Evolutionary conservation across 2,113 vertebrate species (phyloP).

Genomic region (Gobius niger): DNA sequence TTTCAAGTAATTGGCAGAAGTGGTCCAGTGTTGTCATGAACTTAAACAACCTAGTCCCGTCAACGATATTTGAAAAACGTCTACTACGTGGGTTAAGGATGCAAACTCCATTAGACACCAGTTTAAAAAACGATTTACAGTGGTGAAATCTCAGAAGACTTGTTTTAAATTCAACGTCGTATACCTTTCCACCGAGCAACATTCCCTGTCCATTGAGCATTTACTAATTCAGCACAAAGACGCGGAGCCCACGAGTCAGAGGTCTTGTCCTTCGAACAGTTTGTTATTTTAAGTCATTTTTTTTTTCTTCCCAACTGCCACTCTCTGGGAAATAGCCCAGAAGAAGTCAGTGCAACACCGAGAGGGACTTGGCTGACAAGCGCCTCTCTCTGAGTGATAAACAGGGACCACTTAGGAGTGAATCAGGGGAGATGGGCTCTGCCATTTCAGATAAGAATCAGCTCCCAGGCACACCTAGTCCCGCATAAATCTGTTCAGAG

Average conservation of each 20-base stretch:
- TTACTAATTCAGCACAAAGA: slow-evolving; percentile 43
- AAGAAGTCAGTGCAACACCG: slow-evolving; percentile 40
- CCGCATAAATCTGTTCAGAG: slow-evolving; percentile 67
- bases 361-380: slow-evolving; percentile 62
- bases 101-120: too few species aligned
- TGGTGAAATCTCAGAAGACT: too few species aligned
- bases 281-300: slow-evolving; percentile 28
- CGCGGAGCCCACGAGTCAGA: slow-evolving; percentile 42
- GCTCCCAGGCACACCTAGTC: slow-evolving; percentile 69
- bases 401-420: slow-evolving; percentile 72
- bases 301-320: background rate
- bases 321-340: slow-evolving; percentile 45
- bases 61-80: too few species aligned
- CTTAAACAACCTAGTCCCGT: too few species aligned
- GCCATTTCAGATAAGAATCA: slow-evolving; percentile 72
- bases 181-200: too few species aligned
- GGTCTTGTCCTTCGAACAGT: slow-evolving; percentile 34
- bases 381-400: slow-evolving; percentile 71
- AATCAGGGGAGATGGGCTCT: slow-evolving; percentile 70
- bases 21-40: too few species aligned
- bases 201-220: background rate
- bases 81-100: too few species aligned
- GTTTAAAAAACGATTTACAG: too few species aligned
- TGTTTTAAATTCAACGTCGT: too few species aligned
- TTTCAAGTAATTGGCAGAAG: too few species aligned